These are phyloP conservation scores for Numenius arquata DNA, from an alignment of 2,113 vertebrate genomes.

Conservation along the genomic window DNA sequence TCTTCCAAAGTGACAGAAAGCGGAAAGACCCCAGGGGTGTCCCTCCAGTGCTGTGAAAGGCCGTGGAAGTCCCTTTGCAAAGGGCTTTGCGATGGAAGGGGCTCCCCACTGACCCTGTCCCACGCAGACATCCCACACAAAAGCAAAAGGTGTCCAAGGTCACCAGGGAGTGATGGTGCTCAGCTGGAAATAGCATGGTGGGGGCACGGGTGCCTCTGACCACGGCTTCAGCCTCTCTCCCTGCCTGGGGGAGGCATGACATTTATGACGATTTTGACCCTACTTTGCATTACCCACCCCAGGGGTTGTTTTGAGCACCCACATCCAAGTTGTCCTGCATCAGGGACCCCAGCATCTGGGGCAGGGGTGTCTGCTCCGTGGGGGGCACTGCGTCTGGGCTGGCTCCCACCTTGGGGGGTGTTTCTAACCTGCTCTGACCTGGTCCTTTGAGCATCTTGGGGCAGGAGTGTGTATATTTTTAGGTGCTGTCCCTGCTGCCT, in stretches of 20 bases:
- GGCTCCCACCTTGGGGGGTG: accelerated
- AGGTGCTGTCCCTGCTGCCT: neutral
- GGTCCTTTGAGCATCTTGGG: neutral
- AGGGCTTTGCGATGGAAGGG: neutral
- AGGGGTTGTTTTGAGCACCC: neutral
- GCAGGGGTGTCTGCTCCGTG: accelerated
- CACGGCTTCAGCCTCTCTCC: accelerated
- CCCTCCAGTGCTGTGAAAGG: neutral
- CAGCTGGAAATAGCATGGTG: neutral
- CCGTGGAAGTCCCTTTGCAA: neutral
- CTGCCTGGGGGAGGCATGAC: accelerated
- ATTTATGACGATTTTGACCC: neutral
- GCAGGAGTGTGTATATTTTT: neutral
- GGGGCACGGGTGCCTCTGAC: accelerated
- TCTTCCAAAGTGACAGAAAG: neutral
- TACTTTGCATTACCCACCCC: neutral
- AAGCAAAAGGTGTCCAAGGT: neutral
- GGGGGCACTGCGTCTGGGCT: accelerated
- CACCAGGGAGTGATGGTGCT: accelerated
- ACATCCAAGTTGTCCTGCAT: neutral
- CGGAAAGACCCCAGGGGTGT: neutral
- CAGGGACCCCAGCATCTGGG: neutral
- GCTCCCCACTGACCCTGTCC: accelerated
- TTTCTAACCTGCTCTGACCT: neutral
- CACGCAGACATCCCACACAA: accelerated